A percentile compares a stretch with the other conserved stretches of the same genome.
These are phyloP conservation scores for Netelia virgata DNA, from an alignment of 2,888 invertebrate species.

Conservation along the genomic window DNA sequence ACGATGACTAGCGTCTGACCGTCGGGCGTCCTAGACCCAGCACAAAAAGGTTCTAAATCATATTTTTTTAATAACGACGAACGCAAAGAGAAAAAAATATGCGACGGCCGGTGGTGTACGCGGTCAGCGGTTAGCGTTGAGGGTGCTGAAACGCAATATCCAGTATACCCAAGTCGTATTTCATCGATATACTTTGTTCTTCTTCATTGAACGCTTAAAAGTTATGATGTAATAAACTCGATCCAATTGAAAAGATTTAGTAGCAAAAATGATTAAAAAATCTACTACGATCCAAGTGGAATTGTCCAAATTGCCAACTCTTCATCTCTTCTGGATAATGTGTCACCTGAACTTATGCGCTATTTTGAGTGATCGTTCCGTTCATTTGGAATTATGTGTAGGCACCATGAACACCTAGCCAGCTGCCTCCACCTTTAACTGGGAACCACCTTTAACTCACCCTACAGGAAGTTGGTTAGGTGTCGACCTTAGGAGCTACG, in stretches of 20 bases:
- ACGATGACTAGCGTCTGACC: neutral
- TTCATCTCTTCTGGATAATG: no score
- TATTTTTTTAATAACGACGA: conserved; percentile 44
- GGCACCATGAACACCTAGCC: no score
- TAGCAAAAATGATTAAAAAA: neutral
- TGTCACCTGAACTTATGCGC: no score
- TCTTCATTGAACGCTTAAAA: conserved; percentile 40
- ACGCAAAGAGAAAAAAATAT: conserved; percentile 28
- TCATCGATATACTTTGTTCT: conserved; percentile 29
- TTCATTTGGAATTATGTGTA: no score
- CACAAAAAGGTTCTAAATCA: conserved; percentile 41
- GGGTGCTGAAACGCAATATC: conserved; percentile 56
- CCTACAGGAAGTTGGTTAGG: no score
- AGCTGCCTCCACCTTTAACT: no score
- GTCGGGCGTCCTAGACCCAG: neutral
- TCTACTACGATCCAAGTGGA: no score
- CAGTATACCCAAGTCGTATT: conserved; percentile 31
- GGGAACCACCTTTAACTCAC: no score
- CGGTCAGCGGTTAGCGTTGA: conserved; percentile 37
- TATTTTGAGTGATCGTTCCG: no score
- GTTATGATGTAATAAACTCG: conserved; percentile 3
- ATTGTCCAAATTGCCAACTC: no score
- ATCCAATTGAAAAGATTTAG: neutral
- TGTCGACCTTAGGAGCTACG: no score
- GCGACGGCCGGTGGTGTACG: conserved; percentile 3